Base-by-base conservation (phyloP, 2,797 vertebrate genomes). In the Yasuhikotakia modesta region DNA sequence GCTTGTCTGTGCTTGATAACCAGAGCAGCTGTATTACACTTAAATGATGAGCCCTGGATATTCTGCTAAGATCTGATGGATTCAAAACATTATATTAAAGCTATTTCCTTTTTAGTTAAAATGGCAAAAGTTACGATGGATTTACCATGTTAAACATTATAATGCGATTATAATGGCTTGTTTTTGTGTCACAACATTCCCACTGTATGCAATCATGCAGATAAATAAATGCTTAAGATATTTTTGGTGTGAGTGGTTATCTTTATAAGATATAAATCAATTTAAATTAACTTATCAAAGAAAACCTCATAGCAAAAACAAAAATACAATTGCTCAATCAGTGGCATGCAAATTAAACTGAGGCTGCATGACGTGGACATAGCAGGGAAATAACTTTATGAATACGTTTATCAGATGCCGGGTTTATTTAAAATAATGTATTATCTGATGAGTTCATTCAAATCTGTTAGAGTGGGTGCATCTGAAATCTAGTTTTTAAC, bases 1-100 rank as follows among this genome's bases (percentile, higher is more conserved):
- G 55, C 82, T 45, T 81, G 78, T 73, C 75, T 83, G 16, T 76
- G 72, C 82, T 52, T 55, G 78, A 76, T n/a, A 43, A 52, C 35
- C 61, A 32, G 22, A 16, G 48, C 52, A 67, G 10, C 52, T 76
- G 24, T 19, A 57, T 13, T 13, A 21, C 53, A 64, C 27, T 24
- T n/a, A 61, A 30, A 16, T n/a, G n/a, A n/a, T n/a, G n/a, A n/a
- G n/a, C n/a, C n/a, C n/a, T 39, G 35, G 35, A 39, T 39, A 8
- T 39, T 39, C 35, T 39, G 35, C 35, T 39, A n/a, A n/a, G 35
- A 39, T 39, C 35, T 39, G 35, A 39, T 39, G 35, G 35, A 6
- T 39, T 39, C 6, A 39, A 39, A 39, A 39, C 32, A 35, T 7
- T 8, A 5, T 39, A 39, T 8, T 50, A 50, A 50, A 17, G 5